Conservation (phyloP, 2,888 invertebrate genomes). For the Quadroppia sp. region DNA sequence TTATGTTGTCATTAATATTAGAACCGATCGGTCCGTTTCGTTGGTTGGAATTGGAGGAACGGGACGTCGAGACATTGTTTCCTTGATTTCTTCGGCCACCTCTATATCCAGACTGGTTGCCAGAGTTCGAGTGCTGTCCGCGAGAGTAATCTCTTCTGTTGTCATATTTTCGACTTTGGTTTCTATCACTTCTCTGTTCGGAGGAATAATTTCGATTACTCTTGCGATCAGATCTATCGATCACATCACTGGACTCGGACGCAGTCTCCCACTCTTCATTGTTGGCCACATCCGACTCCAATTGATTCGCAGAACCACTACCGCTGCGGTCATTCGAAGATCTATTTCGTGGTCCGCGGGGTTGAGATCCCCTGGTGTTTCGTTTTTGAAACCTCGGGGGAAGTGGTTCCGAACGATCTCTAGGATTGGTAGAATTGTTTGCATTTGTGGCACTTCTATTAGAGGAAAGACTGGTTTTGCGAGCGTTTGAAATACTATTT, state of each 20-base stretch:
- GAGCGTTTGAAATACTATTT: slow-evolving; percentile 1
- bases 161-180: slow-evolving; percentile 48
- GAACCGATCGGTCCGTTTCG: slow-evolving; percentile 25
- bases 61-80: not conserved
- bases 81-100: not conserved
- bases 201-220: slow-evolving; percentile 49
- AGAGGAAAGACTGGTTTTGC: not conserved
- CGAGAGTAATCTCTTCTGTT: slow-evolving; percentile 45
- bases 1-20: not conserved
- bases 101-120: not conserved
- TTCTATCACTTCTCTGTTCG: slow-evolving; percentile 50
- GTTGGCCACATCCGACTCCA: slow-evolving; percentile 49
- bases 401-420: slow-evolving; percentile 42
- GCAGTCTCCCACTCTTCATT: slow-evolving; percentile 67
- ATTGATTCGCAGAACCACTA: slow-evolving; percentile 44
- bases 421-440: not conserved
- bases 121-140: not conserved
- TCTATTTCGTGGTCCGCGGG: slow-evolving; percentile 51
- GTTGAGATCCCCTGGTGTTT: slow-evolving; percentile 36
- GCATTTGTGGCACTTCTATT: not conserved
- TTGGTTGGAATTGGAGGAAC: not conserved
- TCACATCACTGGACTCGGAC: slow-evolving; percentile 70
- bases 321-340: slow-evolving; percentile 48
- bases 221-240: slow-evolving; percentile 52
- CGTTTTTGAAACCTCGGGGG: slow-evolving; percentile 47